Base-by-base conservation (phyloP, 2,888 invertebrate genomes). In the Tachina lurida region DNA sequence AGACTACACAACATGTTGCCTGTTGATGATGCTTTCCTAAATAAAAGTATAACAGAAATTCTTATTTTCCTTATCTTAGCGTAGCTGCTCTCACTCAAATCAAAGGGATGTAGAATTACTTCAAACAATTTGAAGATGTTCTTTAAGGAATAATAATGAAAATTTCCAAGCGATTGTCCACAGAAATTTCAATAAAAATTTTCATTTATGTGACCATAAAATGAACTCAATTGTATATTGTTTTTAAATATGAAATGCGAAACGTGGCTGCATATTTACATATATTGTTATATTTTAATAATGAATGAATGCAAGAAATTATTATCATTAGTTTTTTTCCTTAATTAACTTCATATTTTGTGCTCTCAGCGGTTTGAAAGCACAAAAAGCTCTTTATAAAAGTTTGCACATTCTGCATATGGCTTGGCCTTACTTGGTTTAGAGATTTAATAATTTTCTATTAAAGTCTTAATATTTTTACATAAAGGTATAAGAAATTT, bases 1-100 rank as follows among this genome's bases (percentile, higher is more conserved):
- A 67, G 73, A 76, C 65, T 84, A 41, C 45, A 65, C 45, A 65
- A 79, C 41, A 65, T 45, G 54, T 63, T 71, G 58, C 10, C 49
- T 76, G 15, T 31, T 68, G n/a, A 49, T 45, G 19, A 10, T 58
- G 58, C 70, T 3, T 47, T 43, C 13, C 47, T 2, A 47, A 31
- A 5, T 31, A 31, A 31, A 31, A 31, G 7, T 62, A 17, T 52
- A 39, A 65, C 71, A 58, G 60, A 39, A 62, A 12, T 41, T 47
- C 31, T 47, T 15, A 45, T 45, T 19, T 54, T 45, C 22, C 39
- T 70, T 22, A 5, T 9, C 15, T 74, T 31, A 49, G 19, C 45
- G 19, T 22, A 22, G 10, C 4, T 65, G 17, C 13, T 15, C 49
- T 47, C 8, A 77, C 49, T 47, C 8, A 77, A 62, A 39, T 73